Evolutionary conservation across 2,797 vertebrate genomes (phyloP), one percentile per base, ranked within the genome.

Genomic region (Phoeniculus purpureus): DNA sequence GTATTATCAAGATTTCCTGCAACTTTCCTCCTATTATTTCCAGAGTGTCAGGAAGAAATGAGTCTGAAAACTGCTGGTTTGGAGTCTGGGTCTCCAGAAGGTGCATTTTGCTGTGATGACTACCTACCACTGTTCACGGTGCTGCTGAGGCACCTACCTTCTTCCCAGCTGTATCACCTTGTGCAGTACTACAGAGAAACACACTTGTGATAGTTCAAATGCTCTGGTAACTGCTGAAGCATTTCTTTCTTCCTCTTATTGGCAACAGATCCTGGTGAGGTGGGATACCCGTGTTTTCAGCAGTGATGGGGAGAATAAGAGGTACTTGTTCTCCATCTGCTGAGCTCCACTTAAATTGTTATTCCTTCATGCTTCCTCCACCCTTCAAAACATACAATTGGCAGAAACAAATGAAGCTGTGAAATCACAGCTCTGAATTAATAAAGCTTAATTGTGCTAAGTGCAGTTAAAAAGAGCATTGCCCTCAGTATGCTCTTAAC

Each of bases 361-460:
- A 73, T 72, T 93, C 64, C 37, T 96, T 93, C 43, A 37, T 89
- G 64, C 70, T 93, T 94, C 93, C 61, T 81, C 65, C 65, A 70
- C 84, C 60, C 60, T 94, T 94, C 86, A 79, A 92, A 87, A 86
- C 60, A 87, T 85, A 94, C 94, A 94, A 94, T 68, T 89, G 71
- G 74, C 85, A 94, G 90, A 92, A 96, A 91, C 50, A 96, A 96
- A 96, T 70, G 72, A 90, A 93, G n/a, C 85, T 89, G 45, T 93
- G 92, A 96, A 96, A 82, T 93, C 93, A 80, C 83, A 91, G 64
- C 62, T 94, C 85, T 32, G 67, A 88, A 94, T 96, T 96, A 96
- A 90, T 94, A 90, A 93, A 94, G 75, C 6, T 11, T 93, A 94
- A 92, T 94, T 92, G 61, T 93, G 91, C 92, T 87, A 93, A 96